Evolutionary conservation across 2,888 invertebrate species (phyloP), one percentile per base, ranked within the genome.

Genomic region (Melieria omissa): DNA sequence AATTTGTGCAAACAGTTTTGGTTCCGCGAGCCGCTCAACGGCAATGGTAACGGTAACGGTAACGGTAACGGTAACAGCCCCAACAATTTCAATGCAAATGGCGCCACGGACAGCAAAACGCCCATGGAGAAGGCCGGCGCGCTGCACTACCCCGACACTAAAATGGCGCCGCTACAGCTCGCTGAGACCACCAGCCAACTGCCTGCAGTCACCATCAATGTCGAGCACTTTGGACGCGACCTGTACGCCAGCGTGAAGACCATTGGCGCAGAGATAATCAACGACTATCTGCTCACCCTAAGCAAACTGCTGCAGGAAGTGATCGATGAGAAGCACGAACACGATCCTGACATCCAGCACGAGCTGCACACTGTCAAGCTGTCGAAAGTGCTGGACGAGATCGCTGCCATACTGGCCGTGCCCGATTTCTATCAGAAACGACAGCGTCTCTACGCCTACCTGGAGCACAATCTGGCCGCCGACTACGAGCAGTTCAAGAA

Each of bases 381-480:
- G 52, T 73, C 74, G 42, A 78, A 76, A 4, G 64, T 84, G 4
- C 42, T 82, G n/a, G 10, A 71, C 9, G 83, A 84, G 67, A 73
- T 84, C 41, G 79, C 83, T 52, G 46, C 6, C 7, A 78, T 84
- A 73, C 66, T 84, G 42, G 61, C 71, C 45, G 80, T 76, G 3
- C 16, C 65, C 0, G 84, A 84, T 69, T 83, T 84, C 69, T 84
- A 82, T 47, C 80, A 76, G 16, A 84, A 84, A 65, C 83, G 84
- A 0, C 81, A 82, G 49, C 79, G 78, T n/a, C 72, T 84, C 4
- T 84, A 83, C 44, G 74, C 77, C 5, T 84, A 84, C 65, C 70
- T 84, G 65, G 78, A 84, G 65, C 76, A 74, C 0, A 77, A 80
- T 58, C 67, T 84, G 5, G 74, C 76, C 0, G 4, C 71, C 4